Conservation (phyloP, 1,140 invertebrate species). For the Diabrotica undecimpunctata region DNA sequence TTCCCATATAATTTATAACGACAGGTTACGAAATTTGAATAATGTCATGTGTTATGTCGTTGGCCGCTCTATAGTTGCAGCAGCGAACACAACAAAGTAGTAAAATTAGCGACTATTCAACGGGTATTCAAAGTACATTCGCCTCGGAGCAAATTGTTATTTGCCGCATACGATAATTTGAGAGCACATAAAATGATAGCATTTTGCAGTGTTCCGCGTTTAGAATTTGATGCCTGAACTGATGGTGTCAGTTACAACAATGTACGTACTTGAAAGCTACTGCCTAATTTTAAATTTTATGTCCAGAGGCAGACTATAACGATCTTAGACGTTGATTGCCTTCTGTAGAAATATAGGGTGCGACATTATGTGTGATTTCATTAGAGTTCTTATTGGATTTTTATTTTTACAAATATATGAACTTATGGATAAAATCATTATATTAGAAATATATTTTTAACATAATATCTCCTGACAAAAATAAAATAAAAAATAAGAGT, state of each 20-base stretch:
- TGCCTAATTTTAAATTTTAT: no score
- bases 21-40: slow-evolving; percentile 8
- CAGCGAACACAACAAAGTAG: slow-evolving; percentile 4
- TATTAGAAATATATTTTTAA: no score
- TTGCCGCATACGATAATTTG: slow-evolving; percentile 7
- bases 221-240: neutral
- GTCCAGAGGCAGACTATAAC: no score
- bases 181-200: slow-evolving; percentile 7
- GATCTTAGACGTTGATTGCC: no score
- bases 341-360: no score
- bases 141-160: slow-evolving; percentile 8
- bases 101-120: slow-evolving; percentile 6
- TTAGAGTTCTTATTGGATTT: no score
- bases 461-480: no score
- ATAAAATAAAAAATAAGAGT: no score
- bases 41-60: neutral
- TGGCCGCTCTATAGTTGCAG: neutral
- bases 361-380: no score
- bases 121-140: neutral
- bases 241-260: neutral
- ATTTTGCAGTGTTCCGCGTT: neutral
- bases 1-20: slow-evolving; percentile 4
- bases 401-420: no score
- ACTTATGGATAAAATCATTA: no score
- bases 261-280: no score